Evolutionary conservation across 2,113 vertebrate species (phyloP).

Genomic region (Lepus europaeus): DNA sequence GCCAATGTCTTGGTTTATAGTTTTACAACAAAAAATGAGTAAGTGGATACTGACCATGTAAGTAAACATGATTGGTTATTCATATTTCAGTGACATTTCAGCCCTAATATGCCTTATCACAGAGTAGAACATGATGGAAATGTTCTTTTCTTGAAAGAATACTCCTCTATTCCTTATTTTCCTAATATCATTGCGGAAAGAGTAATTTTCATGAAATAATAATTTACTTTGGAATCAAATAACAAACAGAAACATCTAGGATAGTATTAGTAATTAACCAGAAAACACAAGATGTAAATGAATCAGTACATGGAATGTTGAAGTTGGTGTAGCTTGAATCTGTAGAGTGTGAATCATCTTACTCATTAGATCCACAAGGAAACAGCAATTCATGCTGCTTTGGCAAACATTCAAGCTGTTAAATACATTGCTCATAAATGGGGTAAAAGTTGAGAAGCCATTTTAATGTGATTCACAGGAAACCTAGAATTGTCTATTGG

Average conservation of each 20-base stretch:
- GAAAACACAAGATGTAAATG: background rate
- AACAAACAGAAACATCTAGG: background rate
- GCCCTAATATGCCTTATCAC: background rate
- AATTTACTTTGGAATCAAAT: background rate
- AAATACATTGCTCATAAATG: background rate
- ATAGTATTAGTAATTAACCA: slow-evolving; percentile 3
- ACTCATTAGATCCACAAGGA: background rate
- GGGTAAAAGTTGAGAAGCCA: slow-evolving; percentile 7
- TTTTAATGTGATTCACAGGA: background rate
- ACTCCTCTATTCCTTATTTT: background rate
- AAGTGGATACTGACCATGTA: background rate
- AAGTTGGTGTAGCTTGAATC: background rate
- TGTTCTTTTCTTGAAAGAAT: background rate
- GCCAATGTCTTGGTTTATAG: background rate
- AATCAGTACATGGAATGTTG: background rate
- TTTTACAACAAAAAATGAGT: background rate
- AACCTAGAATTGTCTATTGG: slow-evolving; percentile 33
- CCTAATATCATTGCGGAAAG: background rate
- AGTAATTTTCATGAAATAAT: slow-evolving; percentile 5
- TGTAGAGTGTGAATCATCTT: background rate
- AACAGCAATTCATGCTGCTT: background rate
- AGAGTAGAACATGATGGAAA: background rate
- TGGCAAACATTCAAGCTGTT: slow-evolving; percentile 12
- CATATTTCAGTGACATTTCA: background rate
- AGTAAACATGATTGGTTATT: background rate